Percentiles rank a stretch among this genome's conserved stretches.
phyloP scores from a whole-genome alignment of 2,113 vertebrate genomes.

The Bagarius yarrelli region DNA sequence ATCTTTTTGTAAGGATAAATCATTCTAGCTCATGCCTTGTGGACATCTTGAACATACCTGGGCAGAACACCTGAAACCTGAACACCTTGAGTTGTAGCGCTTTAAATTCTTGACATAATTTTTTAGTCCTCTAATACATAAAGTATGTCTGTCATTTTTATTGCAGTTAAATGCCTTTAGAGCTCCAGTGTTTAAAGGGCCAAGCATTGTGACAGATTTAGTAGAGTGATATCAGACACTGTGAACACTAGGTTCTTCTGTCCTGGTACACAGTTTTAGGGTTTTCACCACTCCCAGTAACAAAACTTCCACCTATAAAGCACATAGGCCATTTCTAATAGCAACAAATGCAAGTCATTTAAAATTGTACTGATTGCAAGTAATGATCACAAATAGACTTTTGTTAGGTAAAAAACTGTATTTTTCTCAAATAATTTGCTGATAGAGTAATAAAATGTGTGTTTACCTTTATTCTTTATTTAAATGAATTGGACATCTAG shows the following conservation, averaged over 20 bases:
- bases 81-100: not conserved
- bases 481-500: not conserved
- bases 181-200: not conserved
- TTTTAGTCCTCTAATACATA: not conserved
- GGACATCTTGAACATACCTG: not conserved
- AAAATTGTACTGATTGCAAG: not conserved
- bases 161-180: not conserved
- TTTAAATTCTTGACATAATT: not conserved
- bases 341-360: not conserved
- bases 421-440: not conserved
- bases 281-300: not conserved
- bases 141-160: not conserved
- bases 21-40: conserved; percentile 2
- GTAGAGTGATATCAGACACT: not conserved
- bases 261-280: not conserved
- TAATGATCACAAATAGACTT: not conserved
- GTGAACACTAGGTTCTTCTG: not conserved
- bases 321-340: not conserved
- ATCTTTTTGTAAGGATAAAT: not conserved
- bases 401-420: not conserved
- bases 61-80: conserved; percentile 10
- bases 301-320: not conserved
- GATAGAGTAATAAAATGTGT: not conserved
- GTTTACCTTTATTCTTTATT: not conserved
- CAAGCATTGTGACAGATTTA: not conserved